Evolutionary conservation across 2,113 vertebrate genomes (phyloP), one percentile per base, ranked within the genome.

Genomic region (Verasper variegatus): DNA sequence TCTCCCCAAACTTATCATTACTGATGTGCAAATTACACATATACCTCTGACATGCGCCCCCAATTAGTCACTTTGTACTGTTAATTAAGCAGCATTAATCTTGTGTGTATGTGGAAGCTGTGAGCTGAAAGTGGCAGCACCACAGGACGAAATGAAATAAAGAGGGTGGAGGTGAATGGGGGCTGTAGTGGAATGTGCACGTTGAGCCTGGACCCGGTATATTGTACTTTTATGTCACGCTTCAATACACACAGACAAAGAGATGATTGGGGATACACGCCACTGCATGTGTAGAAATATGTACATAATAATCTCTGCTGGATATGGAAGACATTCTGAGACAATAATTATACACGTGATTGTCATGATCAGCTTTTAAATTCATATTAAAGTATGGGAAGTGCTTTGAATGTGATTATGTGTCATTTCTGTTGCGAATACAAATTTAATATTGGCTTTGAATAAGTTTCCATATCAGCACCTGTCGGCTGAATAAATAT

Each of bases 81-180:
- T 90, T 90, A 87, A 89, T 91, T 85, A 91, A 83, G 82, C 68
- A 68, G 71, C 68, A 84, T 88, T 91, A 89, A 91, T 92, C 75
- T 89, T 82, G 71, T 85, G 74, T 69, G 64, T 71, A 49, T 42
- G 55, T 57, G 47, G 70, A 76, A 69, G 74, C 74, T 78, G 72
- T 69, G 61, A 71, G 81, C 52, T 67, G 76, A 87, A 80, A 82
- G 52, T 70, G 80, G 81, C 81, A 64, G 80, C 76, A 27, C 76
- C 69, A 72, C 83, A 76, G 76, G 80, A 86, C 62, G 59, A 67
- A 82, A 81, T 80, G 24, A 77, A 85, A 89, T 84, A 23, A 84
- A 74, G 47, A 84, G 63, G 54, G 52, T 56, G 62, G 55, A 55
- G 78, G 68, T 55, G 74, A 17, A 18, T 79, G 51, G 66, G 51